phyloP scores from a whole-genome alignment of 1,140 invertebrate genomes.

The Dryas iulia region DNA sequence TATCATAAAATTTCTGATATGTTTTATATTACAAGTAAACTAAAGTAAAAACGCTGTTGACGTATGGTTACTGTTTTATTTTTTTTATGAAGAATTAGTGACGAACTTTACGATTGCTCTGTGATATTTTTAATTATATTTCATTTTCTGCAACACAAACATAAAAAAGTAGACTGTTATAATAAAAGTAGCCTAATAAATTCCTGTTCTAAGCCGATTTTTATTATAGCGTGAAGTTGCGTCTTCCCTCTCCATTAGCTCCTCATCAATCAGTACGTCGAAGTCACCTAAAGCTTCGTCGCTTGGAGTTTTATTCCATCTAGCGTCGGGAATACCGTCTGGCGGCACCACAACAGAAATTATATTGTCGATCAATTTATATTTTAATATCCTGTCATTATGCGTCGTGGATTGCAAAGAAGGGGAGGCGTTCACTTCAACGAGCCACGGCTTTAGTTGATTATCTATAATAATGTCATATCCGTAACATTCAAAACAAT shows the following conservation, averaged over 20 bases:
- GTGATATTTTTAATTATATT: neutral
- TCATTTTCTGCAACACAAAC: neutral
- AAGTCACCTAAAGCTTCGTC: constrained; percentile 92
- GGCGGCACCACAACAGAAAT: constrained; percentile 94
- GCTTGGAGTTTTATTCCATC: constrained; percentile 92
- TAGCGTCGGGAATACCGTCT: constrained; percentile 92
- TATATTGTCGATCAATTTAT: constrained; percentile 96
- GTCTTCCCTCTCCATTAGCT: constrained; percentile 73
- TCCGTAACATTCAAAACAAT: constrained; percentile 95
- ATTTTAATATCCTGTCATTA: constrained; percentile 96
- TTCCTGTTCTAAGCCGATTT: neutral
- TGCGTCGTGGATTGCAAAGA: constrained; percentile 96
- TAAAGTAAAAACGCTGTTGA: too few species aligned
- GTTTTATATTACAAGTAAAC: neutral
- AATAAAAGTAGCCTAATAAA: neutral
- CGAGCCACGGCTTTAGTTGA: constrained; percentile 90
- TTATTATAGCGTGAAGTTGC: too few species aligned
- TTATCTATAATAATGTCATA: constrained; percentile 94
- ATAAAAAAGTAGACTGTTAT: neutral
- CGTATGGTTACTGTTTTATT: neutral
- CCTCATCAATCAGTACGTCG: constrained; percentile 93
- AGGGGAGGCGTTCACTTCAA: constrained; percentile 96
- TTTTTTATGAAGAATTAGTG: neutral
- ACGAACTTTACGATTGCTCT: too few species aligned
- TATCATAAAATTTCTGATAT: too few species aligned